A percentile compares a stretch with the other conserved stretches of the same genome.
These are phyloP conservation scores for Prionailurus viverrinus DNA, from an alignment of 2,113 vertebrate species.

Conservation along the genomic window DNA sequence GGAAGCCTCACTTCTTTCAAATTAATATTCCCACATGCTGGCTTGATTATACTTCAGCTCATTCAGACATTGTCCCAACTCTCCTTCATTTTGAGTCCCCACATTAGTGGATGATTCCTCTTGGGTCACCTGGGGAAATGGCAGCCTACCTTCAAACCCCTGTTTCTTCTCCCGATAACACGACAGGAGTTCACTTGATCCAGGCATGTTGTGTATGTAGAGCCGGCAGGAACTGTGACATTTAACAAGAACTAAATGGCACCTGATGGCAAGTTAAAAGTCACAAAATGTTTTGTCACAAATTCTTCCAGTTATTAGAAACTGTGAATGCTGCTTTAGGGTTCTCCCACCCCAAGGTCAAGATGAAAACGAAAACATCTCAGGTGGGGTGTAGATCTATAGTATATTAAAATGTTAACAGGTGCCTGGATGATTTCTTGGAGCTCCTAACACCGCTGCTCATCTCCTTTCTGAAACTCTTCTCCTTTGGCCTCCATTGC, in stretches of 20 bases:
- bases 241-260: neutral
- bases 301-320: neutral
- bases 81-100: neutral
- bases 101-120: neutral
- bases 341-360: neutral
- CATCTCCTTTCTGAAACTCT: neutral
- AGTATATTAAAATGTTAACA: neutral
- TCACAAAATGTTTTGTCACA: neutral
- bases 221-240: neutral
- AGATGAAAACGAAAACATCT: constrained; percentile 14
- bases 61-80: neutral
- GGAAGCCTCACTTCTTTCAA: neutral
- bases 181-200: neutral
- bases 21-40: neutral
- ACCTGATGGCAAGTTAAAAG: neutral
- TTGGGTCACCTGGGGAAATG: neutral
- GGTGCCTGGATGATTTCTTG: too few relatives aligned
- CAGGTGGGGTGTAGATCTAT: neutral
- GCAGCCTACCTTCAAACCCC: neutral
- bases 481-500: neutral
- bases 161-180: neutral
- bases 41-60: neutral
- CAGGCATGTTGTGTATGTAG: neutral
- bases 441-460: too few relatives aligned
- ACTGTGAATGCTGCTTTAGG: neutral